Evolutionary conservation across 1,140 invertebrate genomes (phyloP).

Genomic region (Dendrolimus kikuchii): DNA sequence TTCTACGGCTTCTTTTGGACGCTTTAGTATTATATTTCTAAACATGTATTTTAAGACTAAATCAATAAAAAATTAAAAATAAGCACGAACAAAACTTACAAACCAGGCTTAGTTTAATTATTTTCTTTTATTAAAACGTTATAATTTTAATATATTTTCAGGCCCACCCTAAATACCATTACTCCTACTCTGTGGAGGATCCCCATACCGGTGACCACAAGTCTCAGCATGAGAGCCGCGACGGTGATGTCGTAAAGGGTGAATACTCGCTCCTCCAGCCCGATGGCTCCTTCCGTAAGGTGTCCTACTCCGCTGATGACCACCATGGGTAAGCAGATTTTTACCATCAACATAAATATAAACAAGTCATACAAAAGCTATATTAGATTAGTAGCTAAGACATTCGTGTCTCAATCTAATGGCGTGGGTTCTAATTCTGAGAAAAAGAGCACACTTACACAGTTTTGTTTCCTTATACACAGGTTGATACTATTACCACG

Average conservation of each 20-base stretch:
- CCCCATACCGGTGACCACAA: conserved; percentile 70
- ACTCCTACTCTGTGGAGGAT: conserved; percentile 68
- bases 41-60: no score
- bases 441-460: conserved; percentile 16
- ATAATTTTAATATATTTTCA: conserved; percentile 19
- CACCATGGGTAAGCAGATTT: conserved; percentile 38
- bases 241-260: conserved; percentile 75
- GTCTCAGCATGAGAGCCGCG: conserved; percentile 62
- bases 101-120: no score
- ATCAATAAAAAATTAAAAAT: no score
- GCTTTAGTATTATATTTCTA: no score
- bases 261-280: conserved; percentile 73
- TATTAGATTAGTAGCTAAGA: no score
- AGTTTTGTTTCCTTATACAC: conserved; percentile 24
- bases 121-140: no score
- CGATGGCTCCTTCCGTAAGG: conserved; percentile 55
- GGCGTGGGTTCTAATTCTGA: conserved; percentile 10
- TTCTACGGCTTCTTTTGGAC: no score
- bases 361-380: no score
- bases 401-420: no score
- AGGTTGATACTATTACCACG: conserved; percentile 12
- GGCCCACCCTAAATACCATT: conserved; percentile 69
- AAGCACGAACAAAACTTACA: no score
- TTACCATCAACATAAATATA: no score
- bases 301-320: conserved; percentile 58